Base-by-base conservation (phyloP, 2,113 vertebrate genomes). In the Syngnathus scovelli region DNA sequence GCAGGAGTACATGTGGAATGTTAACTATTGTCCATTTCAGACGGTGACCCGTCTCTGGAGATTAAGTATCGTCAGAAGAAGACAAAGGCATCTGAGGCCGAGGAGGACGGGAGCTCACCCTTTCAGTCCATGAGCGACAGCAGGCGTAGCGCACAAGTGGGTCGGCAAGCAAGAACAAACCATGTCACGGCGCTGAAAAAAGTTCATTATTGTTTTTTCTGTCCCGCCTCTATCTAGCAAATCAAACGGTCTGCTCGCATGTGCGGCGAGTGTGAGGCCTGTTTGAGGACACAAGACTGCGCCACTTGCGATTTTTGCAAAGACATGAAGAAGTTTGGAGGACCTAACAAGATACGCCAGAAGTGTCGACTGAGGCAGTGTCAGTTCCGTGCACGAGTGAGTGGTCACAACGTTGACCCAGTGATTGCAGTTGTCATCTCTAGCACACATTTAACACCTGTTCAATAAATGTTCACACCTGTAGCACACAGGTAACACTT, bases 251-350 rank as follows among this genome's bases (percentile, higher is more conserved):
- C 95, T 0, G 95, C 95, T 0, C 92, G 95, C 0, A 98, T 97
- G 95, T 98, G 95, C 6, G 95, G 96, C 0, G 95, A 98, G 74
- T 98, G 96, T n/a, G 95, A 98, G 78, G 94, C 95, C 0, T 98
- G 96, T 72, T 86, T 90, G 21, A 90, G 95, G 10, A 96, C 94
- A 0, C 95, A 96, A 70, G 96, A 98, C 85, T 98, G 96, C 39
- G 93, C 95, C 0, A 93, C 93, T 66, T 98, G 96, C 63, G 96
- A 98, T 76, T 98, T 98, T 84, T 98, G 96, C 71, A 93, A 95
- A 33, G 96, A 98, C 90, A 98, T 98, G 96, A 98, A 98, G 87
- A 98, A 98, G 54, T 98, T 97, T 10, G 96, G 96, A 37, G 96
- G 96, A 2, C 96, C 96, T 39, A 98, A 98, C 87, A 98, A 98